A percentile compares a stretch with the other conserved stretches of the same genome.
Evolutionary conservation across 2,888 invertebrate genomes (phyloP).

Genomic region (Drosophila hamatofila): DNA sequence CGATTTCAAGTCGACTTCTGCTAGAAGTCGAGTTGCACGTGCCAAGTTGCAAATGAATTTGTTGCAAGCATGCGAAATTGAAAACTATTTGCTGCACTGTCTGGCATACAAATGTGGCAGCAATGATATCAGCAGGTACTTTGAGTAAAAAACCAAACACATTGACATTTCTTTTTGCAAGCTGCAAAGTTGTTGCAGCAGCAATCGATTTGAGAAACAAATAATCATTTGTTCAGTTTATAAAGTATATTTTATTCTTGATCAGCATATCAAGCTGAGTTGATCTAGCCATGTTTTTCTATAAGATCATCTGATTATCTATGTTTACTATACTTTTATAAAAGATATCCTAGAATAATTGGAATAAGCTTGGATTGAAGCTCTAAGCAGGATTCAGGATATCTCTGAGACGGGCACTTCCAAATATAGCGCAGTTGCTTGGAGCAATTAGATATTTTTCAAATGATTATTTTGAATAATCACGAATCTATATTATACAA

Average conservation of each 20-base stretch:
- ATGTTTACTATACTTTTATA: background rate
- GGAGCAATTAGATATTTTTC: too few relatives aligned
- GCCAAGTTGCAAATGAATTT: conserved; percentile 66
- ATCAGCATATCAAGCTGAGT: background rate
- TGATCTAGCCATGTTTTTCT: background rate
- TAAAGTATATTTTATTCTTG: background rate
- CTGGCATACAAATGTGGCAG: conserved; percentile 29
- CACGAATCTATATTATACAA: too few relatives aligned
- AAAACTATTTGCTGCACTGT: conserved; percentile 32
- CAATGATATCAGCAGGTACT: conserved; percentile 21
- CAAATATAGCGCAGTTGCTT: too few relatives aligned
- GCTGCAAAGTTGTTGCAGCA: background rate
- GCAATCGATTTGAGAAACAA: background rate
- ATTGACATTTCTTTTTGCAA: background rate
- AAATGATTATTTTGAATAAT: too few relatives aligned
- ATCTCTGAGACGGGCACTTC: too few relatives aligned
- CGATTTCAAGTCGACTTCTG: conserved; percentile 14
- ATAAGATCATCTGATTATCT: background rate
- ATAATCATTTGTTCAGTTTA: background rate
- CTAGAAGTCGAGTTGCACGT: conserved; percentile 50
- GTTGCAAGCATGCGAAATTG: conserved; percentile 33
- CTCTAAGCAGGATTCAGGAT: too few relatives aligned
- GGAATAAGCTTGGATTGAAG: too few relatives aligned
- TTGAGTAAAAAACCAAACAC: conserved; percentile 5
- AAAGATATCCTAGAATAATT: background rate